Percentiles rank a stretch among this genome's conserved stretches.
These are phyloP conservation scores for Physeter macrocephalus DNA, from an alignment of 2,113 vertebrate species.

Conservation along the genomic window DNA sequence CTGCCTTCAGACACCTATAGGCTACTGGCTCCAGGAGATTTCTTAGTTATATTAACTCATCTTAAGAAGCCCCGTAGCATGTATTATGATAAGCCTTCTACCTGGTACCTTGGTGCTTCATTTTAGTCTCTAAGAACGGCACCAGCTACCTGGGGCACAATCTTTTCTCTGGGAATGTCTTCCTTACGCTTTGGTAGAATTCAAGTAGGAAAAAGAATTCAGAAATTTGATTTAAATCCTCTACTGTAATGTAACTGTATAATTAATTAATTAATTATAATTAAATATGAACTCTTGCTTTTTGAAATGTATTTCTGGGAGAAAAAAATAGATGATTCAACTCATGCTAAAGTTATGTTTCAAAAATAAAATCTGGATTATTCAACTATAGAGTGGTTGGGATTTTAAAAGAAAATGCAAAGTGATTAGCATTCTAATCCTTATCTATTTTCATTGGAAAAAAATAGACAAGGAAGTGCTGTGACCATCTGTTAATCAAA, in stretches of 20 bases:
- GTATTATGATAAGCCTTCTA: not conserved
- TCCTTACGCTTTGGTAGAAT: not conserved
- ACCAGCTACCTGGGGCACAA: not conserved
- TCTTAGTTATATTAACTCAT: not conserved
- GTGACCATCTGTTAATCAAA: not conserved
- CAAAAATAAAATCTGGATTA: not conserved
- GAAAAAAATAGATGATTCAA: not conserved
- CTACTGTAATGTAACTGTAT: not conserved
- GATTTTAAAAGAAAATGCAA: not conserved
- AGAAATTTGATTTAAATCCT: not conserved
- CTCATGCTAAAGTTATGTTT: not conserved
- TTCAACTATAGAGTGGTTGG: not conserved
- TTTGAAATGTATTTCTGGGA: not conserved
- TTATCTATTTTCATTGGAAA: not conserved
- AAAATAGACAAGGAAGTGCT: not conserved
- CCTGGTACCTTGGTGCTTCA: not conserved
- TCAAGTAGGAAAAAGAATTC: not conserved
- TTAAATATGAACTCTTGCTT: not conserved
- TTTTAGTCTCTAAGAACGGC: not conserved
- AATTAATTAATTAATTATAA: not conserved
- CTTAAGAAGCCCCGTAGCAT: not conserved
- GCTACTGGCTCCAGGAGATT: not conserved
- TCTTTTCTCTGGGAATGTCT: not conserved
- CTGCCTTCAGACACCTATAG: not conserved
- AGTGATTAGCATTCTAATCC: not conserved